phyloP scores from a whole-genome alignment of 2,797 vertebrate genomes.

The Sebastiscus tertius region DNA sequence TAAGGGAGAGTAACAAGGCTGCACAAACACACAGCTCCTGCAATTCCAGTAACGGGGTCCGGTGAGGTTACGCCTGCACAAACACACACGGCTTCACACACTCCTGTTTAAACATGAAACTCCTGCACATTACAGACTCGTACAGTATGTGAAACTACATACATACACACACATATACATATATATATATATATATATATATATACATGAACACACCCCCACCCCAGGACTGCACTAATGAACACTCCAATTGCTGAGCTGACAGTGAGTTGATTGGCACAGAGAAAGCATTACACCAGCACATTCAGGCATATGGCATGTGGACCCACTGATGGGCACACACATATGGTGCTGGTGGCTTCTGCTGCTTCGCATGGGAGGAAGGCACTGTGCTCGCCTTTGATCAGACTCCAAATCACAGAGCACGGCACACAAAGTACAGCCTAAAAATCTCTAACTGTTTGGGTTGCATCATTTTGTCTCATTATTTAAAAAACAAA shows the following conservation, averaged over 20 bases:
- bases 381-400: constrained; percentile 67
- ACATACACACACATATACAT: not conserved
- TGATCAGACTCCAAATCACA: constrained; percentile 77
- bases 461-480: constrained; percentile 56
- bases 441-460: constrained; percentile 48
- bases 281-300: constrained; percentile 79
- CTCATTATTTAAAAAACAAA: constrained; percentile 19
- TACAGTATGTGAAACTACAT: not conserved
- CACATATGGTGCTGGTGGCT: constrained; percentile 81
- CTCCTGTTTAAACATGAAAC: not conserved
- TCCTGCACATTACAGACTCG: not conserved
- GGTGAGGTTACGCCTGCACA: constrained; percentile 27
- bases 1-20: constrained; percentile 46
- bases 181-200: not conserved
- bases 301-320: constrained; percentile 84
- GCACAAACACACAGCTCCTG: constrained; percentile 52
- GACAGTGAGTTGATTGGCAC: constrained; percentile 71
- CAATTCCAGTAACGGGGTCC: constrained; percentile 35
- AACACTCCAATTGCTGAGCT: constrained; percentile 52
- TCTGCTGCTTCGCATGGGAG: constrained; percentile 73
- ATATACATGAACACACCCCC: not conserved
- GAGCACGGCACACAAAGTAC: constrained; percentile 66
- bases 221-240: constrained; percentile 37
- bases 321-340: constrained; percentile 81
- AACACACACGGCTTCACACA: constrained; percentile 24